These are phyloP conservation scores for honey bee (Apis mellifera) DNA, from an alignment of 1,140 invertebrate genomes.

Conservation along the genomic window DNA sequence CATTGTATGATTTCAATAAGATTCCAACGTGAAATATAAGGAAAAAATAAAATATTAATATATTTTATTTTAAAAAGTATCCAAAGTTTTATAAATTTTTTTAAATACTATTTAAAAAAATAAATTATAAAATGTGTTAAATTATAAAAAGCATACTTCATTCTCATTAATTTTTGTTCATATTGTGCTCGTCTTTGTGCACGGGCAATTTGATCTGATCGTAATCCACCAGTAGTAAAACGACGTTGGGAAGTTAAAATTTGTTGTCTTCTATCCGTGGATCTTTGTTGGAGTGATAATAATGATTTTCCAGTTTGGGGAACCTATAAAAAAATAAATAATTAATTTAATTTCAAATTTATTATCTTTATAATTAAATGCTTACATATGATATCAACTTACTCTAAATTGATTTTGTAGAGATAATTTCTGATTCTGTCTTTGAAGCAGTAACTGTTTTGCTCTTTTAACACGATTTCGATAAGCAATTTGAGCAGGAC, in stretches of 20 bases:
- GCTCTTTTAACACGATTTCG: constrained; percentile 77
- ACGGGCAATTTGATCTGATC: constrained; percentile 77
- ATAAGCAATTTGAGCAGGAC: constrained; percentile 77
- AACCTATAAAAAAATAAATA: constrained; percentile 54
- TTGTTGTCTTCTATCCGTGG: constrained; percentile 72
- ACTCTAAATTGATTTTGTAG: constrained; percentile 74
- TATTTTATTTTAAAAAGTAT: not conserved
- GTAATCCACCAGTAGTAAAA: constrained; percentile 71
- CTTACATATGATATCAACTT: constrained; percentile 35
- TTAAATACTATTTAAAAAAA: not conserved
- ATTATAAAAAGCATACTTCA: constrained; percentile 78
- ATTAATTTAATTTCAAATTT: not conserved
- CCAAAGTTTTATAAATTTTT: not conserved
- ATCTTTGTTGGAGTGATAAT: constrained; percentile 68
- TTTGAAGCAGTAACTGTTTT: constrained; percentile 74
- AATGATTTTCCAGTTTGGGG: constrained; percentile 66
- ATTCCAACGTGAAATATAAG: not conserved
- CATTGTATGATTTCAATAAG: constrained; percentile 37
- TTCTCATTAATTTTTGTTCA: constrained; percentile 77
- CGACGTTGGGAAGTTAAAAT: constrained; percentile 71
- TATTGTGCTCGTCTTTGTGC: constrained; percentile 77
- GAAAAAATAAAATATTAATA: constrained; percentile 12
- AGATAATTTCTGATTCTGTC: constrained; percentile 72
- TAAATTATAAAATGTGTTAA: constrained; percentile 31
- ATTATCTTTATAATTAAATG: not conserved